A percentile compares a stretch with the other conserved stretches of the same genome.
phyloP scores from a whole-genome alignment of 2,888 invertebrate species.

The Poecilobothrus nobilitatus region DNA sequence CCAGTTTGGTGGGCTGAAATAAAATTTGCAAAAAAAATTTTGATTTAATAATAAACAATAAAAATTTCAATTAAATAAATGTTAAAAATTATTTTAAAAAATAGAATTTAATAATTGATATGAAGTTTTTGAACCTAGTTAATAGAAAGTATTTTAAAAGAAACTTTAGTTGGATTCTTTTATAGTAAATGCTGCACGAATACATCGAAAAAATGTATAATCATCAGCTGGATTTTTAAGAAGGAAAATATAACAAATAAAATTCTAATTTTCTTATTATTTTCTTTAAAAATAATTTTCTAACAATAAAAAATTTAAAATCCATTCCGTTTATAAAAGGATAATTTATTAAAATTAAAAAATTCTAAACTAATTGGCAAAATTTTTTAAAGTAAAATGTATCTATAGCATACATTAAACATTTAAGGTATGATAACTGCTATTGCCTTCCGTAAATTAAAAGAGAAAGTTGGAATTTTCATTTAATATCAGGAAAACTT shows the following conservation, averaged over 20 bases:
- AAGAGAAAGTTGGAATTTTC: not conserved
- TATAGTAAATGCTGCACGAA: conserved; percentile 6
- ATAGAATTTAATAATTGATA: not conserved
- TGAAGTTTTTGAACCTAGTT: conserved; percentile 1
- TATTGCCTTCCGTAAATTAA: not conserved
- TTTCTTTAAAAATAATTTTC: conserved; percentile 1
- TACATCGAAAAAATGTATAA: conserved; percentile 6
- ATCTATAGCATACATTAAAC: not conserved
- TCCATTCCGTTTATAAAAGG: not conserved
- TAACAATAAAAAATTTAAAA: not conserved
- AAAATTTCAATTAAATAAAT: not conserved
- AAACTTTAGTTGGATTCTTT: conserved; percentile 1
- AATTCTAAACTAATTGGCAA: not conserved
- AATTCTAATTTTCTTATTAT: not conserved
- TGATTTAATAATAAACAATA: not conserved
- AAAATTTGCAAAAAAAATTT: not conserved
- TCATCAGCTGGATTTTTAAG: conserved; percentile 1
- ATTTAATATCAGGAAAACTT: not conserved
- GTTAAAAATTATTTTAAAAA: not conserved
- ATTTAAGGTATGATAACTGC: conserved; percentile 1
- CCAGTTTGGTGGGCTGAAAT: not conserved
- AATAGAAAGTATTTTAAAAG: not conserved
- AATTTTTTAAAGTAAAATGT: not conserved
- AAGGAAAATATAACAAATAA: not conserved
- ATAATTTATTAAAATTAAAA: not conserved